Conservation (phyloP, 2,888 invertebrate genomes). For the Pachliopta kotzebuea region DNA sequence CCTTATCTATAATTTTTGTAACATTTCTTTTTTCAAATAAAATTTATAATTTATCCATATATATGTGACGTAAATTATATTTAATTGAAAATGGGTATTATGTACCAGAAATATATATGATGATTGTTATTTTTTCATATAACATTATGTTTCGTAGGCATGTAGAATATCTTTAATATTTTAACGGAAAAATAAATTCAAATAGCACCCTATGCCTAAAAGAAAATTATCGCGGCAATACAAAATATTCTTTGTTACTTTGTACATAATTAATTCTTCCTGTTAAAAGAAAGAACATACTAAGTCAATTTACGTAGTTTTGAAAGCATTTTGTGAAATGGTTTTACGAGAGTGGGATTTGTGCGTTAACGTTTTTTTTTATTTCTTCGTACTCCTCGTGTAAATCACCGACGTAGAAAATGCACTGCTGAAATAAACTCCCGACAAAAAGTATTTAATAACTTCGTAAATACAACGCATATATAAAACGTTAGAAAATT, state of each 20-base stretch:
- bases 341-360: conserved; percentile 80
- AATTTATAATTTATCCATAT: too few relatives aligned
- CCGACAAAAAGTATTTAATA: conserved; percentile 35
- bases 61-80: too few relatives aligned
- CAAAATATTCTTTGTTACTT: neutral
- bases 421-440: conserved; percentile 65
- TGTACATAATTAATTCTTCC: neutral
- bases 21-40: neutral
- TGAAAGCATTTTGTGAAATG: conserved; percentile 81
- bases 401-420: conserved; percentile 54
- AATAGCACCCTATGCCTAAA: too few relatives aligned
- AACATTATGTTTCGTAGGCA: too few relatives aligned
- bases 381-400: conserved; percentile 61
- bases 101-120: too few relatives aligned
- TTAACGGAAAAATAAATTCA: too few relatives aligned
- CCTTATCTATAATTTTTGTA: neutral
- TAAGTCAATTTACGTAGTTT: conserved; percentile 37
- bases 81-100: too few relatives aligned
- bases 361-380: conserved; percentile 66
- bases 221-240: neutral
- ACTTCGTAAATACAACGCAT: conserved; percentile 17
- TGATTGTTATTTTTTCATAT: too few relatives aligned
- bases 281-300: neutral
- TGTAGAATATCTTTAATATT: too few relatives aligned
- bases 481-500: conserved; percentile 7